phyloP scores from a whole-genome alignment of 2,113 vertebrate genomes.

The Hyaena hyaena region DNA sequence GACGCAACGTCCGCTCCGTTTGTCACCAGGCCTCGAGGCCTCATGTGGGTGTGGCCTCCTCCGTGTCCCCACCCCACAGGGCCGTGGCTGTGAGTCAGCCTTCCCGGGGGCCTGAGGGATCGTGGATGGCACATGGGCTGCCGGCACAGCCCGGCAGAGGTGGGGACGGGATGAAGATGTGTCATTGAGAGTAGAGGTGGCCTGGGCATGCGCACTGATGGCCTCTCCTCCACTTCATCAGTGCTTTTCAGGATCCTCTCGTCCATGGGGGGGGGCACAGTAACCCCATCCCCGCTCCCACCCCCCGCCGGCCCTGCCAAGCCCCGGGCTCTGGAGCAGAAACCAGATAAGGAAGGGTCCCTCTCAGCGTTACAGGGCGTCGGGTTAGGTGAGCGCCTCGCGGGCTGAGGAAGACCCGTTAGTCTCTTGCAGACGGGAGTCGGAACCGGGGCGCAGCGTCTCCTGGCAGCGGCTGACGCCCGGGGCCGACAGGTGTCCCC shows the following conservation, averaged over 20 bases:
- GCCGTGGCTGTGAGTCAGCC: rapidly evolving
- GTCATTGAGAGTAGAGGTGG: rapidly evolving
- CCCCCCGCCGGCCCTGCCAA: no score
- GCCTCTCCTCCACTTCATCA: rapidly evolving
- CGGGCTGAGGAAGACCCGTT: no score
- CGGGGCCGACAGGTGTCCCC: rapidly evolving
- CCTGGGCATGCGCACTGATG: rapidly evolving
- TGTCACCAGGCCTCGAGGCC: rapidly evolving
- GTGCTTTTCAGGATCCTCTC: no score
- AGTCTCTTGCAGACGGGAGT: no score
- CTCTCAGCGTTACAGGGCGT: no score
- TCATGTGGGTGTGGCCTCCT: not conserved
- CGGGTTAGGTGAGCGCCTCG: no score
- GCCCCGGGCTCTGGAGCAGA: no score
- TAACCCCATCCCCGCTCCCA: rapidly evolving
- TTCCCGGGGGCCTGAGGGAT: rapidly evolving
- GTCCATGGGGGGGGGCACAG: not conserved
- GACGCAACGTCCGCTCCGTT: rapidly evolving
- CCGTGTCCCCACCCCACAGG: rapidly evolving
- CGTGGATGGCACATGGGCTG: rapidly evolving
- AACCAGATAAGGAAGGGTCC: no score
- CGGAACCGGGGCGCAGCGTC: no score
- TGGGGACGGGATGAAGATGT: rapidly evolving
- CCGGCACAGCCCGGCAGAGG: rapidly evolving
- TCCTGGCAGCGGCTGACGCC: no score